Conservation (phyloP, 1,140 invertebrate species). For the Branchinecta lynchi region DNA sequence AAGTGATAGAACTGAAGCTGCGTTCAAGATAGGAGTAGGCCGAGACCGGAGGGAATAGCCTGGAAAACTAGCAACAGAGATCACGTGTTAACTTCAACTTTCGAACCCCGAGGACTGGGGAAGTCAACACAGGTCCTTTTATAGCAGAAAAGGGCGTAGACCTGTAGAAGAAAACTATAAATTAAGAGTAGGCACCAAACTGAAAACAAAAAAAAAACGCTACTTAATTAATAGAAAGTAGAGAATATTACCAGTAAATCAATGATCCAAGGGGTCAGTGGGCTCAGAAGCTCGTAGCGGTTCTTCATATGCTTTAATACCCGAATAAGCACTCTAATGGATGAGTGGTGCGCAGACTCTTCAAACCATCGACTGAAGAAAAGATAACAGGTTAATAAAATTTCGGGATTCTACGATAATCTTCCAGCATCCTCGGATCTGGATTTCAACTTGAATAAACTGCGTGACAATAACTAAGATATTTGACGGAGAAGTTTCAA, state of each 20-base stretch:
- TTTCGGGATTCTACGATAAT: constrained; percentile 5
- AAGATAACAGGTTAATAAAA: constrained; percentile 11
- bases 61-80: too few species aligned
- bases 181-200: too few species aligned
- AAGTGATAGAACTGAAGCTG: too few species aligned
- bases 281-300: constrained; percentile 74
- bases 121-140: too few species aligned
- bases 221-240: too few species aligned
- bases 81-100: too few species aligned
- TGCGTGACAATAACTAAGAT: neutral
- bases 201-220: too few species aligned
- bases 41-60: too few species aligned
- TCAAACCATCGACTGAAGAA: constrained; percentile 80
- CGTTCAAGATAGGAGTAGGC: too few species aligned
- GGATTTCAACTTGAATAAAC: constrained; percentile 14
- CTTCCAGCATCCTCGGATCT: neutral
- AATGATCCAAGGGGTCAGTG: constrained; percentile 88
- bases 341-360: constrained; percentile 92
- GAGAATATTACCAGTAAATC: constrained; percentile 60
- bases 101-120: too few species aligned
- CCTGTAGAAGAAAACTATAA: too few species aligned
- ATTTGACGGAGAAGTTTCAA: neutral
- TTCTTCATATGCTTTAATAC: constrained; percentile 74
- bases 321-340: constrained; percentile 87
- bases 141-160: too few species aligned